These are phyloP conservation scores for Dryoscopus gambensis DNA, from an alignment of 2,113 vertebrate species.

Conservation along the genomic window DNA sequence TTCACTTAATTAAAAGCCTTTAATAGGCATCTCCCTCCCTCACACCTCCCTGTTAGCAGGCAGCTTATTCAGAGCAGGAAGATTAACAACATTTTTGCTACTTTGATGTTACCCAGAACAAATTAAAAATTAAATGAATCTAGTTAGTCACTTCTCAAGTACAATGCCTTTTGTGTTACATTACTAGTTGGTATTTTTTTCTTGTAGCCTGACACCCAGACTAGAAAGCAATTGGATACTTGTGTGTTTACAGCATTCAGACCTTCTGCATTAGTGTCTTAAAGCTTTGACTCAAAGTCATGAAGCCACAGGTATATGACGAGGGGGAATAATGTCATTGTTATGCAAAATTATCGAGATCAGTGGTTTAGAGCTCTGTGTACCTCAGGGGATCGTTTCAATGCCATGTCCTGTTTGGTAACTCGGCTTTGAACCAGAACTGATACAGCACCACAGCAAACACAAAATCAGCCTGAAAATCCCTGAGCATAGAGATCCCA, in stretches of 20 bases:
- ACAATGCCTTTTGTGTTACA: neutral
- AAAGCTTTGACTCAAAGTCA: neutral
- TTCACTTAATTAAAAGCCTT: constrained; percentile 54
- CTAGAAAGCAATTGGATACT: neutral
- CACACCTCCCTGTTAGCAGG: constrained; percentile 7
- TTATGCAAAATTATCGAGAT: neutral
- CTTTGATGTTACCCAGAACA: constrained; percentile 51
- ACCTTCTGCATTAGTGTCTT: neutral
- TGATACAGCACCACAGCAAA: neutral
- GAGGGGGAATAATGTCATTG: neutral
- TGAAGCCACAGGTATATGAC: neutral
- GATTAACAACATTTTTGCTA: constrained; percentile 44
- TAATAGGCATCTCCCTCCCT: neutral
- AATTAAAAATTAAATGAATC: constrained; percentile 29
- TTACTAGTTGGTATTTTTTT: neutral
- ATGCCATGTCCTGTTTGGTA: neutral
- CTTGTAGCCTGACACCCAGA: neutral
- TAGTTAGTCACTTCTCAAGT: neutral
- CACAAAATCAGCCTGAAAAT: neutral
- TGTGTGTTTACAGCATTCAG: neutral
- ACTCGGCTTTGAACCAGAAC: neutral
- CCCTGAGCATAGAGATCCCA: neutral
- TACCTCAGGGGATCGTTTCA: neutral
- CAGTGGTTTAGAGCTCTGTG: neutral
- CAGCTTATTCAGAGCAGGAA: neutral